Base-by-base conservation (phyloP, 2,888 invertebrate species). In the Marasmarcha lunaedactyla region DNA sequence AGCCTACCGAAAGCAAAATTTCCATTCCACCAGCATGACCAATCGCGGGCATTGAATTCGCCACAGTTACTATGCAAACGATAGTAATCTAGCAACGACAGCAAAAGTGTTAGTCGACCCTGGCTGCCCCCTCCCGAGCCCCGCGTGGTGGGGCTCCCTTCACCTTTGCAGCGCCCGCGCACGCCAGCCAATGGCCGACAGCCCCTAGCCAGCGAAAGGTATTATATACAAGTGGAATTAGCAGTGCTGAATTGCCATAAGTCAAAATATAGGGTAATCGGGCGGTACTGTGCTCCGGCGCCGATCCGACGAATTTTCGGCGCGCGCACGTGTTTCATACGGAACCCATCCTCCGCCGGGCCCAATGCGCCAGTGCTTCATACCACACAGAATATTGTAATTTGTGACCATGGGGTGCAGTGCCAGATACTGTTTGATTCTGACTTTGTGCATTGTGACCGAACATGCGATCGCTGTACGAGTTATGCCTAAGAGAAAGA, bases 231-330 rank as follows among this genome's bases (percentile, higher is more conserved):
- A 83, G 83, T 84, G 71, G 84, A 84, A 81, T 85, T 85, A 71
- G 85, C 84, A 79, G 74, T 71, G 79, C 74, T 74, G 78, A 84
- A 78, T 77, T 76, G 84, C 84, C 85, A 84, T 76, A 81, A 85
- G 74, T 85, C 79, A 84, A 86, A 86, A 87, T 86, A 85, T 85
- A 86, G 86, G 85, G 84, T 86, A 83, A 78, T 73, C 79, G 81
- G 74, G 66, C 78, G 79, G 81, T 72, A 64, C 73, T 70, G 61
- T 84, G 66, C 66, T 14, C 6, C 3, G 34, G 13, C 13, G 34
- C 14, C 34, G 34, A 13, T 12, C 14, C 34, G 14, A 34, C 34
- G 13, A 30, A 34, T 13, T 34, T 34, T 34, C 12, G 34, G 12
- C 12, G 34, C 12, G 34, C 12, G 14, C 34, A 34, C 30, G 34